Evolutionary conservation across 2,888 invertebrate species (phyloP).

Genomic region (Brachypterus glaber): DNA sequence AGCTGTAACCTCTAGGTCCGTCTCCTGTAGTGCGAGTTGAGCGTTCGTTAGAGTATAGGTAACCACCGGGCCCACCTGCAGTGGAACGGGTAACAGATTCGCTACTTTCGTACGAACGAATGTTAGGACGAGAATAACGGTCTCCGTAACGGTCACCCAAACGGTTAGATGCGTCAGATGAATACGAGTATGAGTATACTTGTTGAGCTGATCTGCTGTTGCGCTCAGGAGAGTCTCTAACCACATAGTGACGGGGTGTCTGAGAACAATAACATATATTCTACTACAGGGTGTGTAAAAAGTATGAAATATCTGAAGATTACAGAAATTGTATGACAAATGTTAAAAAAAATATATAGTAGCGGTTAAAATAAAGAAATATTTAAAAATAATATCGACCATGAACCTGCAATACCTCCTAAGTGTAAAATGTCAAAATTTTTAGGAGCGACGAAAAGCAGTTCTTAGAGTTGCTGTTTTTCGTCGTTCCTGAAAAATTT

Average conservation of each 20-base stretch:
- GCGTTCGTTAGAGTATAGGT: slow-evolving; percentile 67
- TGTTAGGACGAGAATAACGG: slow-evolving; percentile 50
- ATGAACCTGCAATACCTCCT: too few species aligned
- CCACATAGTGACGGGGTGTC: slow-evolving; percentile 84
- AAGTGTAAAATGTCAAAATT: too few species aligned
- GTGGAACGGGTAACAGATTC: slow-evolving; percentile 60
- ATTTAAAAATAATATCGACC: too few species aligned
- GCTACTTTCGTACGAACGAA: slow-evolving; percentile 55
- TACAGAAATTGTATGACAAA: too few species aligned
- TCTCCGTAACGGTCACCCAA: slow-evolving; percentile 47
- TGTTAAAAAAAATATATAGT: too few species aligned
- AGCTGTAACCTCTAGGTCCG: slow-evolving; percentile 69
- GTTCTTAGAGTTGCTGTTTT: too few species aligned
- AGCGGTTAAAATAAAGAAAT: too few species aligned
- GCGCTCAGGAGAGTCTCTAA: slow-evolving; percentile 63
- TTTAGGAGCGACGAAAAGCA: too few species aligned
- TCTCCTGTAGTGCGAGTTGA: slow-evolving; percentile 56
- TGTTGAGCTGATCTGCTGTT: slow-evolving; percentile 65
- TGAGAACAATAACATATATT: too few species aligned
- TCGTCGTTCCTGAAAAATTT: too few species aligned
- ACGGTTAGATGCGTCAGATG: slow-evolving; percentile 46
- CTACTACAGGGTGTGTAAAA: too few species aligned
- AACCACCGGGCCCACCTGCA: slow-evolving; percentile 58
- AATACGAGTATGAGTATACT: slow-evolving; percentile 79
- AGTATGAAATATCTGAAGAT: too few species aligned